Percentiles rank a stretch among this genome's conserved stretches.
Evolutionary conservation across 2,113 vertebrate species (phyloP).

Genomic region (Chaetura pelagica): DNA sequence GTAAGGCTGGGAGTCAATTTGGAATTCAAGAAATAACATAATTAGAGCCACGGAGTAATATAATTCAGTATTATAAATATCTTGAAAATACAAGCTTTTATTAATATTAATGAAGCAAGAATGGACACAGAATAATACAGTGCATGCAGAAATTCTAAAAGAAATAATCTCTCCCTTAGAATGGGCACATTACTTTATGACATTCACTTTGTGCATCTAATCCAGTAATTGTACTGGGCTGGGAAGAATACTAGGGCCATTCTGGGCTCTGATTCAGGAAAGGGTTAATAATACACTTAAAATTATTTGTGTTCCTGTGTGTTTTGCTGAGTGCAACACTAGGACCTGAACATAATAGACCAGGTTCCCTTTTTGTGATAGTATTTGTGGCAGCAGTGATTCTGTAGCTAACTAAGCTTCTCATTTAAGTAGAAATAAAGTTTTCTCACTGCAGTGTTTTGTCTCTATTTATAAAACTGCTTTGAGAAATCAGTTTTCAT

Average conservation of each 20-base stretch:
- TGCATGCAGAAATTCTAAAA: neutral
- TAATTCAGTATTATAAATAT: slow-evolving; percentile 53
- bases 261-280: neutral
- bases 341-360: neutral
- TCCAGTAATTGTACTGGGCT: neutral
- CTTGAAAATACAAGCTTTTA: slow-evolving; percentile 3
- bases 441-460: neutral
- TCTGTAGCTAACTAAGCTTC: neutral
- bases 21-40: slow-evolving; percentile 65
- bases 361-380: neutral
- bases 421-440: neutral
- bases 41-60: slow-evolving; percentile 72
- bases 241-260: neutral
- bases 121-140: neutral
- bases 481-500: neutral
- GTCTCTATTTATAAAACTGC: neutral
- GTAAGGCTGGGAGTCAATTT: slow-evolving; percentile 65
- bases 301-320: neutral
- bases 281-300: slow-evolving; percentile 11
- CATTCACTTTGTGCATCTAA: neutral
- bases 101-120: slow-evolving; percentile 33
- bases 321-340: neutral
- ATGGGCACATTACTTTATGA: neutral
- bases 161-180: neutral
- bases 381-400: neutral